A percentile compares a stretch with the other conserved stretches of the same genome.
Conservation (phyloP, 2,888 invertebrate species). For the Busseola fusca region DNA sequence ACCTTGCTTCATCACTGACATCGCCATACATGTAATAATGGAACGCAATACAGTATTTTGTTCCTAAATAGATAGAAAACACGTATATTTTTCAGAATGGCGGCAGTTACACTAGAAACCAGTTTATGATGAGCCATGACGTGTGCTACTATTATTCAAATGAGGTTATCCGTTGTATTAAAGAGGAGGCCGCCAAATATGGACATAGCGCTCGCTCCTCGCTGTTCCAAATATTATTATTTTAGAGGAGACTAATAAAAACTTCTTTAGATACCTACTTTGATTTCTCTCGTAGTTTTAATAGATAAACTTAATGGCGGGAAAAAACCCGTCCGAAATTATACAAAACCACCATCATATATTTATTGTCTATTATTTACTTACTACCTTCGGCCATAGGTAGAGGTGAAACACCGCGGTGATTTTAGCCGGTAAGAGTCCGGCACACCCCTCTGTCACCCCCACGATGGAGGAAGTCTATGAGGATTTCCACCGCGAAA, state of each 20-base stretch:
- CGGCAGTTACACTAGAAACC: conserved; percentile 3
- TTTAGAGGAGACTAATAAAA: conserved; percentile 7
- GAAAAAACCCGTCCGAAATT: background rate
- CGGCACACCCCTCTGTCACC: too few relatives aligned
- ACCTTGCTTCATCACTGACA: conserved; percentile 6
- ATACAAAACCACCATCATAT: background rate
- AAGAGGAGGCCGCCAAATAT: conserved; percentile 42
- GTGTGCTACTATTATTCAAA: conserved; percentile 60
- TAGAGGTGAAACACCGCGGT: too few relatives aligned
- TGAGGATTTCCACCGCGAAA: too few relatives aligned
- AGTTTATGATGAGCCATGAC: conserved; percentile 44
- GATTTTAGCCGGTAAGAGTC: too few relatives aligned
- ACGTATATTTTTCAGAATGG: conserved; percentile 19
- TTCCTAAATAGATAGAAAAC: conserved; percentile 21
- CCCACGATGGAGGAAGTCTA: too few relatives aligned
- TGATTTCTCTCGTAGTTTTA: background rate
- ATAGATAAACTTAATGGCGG: background rate
- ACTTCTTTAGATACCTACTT: background rate
- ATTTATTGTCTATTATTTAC: too few relatives aligned
- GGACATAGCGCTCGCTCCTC: conserved; percentile 15
- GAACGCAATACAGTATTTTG: conserved; percentile 22
- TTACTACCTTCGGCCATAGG: too few relatives aligned
- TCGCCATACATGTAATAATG: conserved; percentile 14
- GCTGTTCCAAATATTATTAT: conserved; percentile 16
- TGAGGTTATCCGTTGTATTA: conserved; percentile 57